Conservation (phyloP, 2,797 vertebrate species). For the Prionace glauca region DNA sequence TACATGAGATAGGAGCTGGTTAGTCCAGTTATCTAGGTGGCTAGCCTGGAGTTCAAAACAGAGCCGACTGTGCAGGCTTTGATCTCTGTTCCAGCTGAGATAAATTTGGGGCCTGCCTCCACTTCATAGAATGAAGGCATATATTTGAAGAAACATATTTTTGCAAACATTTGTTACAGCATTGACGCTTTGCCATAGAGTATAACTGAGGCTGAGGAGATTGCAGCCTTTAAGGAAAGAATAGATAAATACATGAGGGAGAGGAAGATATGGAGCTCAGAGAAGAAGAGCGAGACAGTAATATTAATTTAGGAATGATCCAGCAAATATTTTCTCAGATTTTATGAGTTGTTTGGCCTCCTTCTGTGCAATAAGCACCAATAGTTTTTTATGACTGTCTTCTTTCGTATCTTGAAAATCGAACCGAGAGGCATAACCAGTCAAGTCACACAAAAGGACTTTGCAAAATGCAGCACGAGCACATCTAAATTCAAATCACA, state of each 20-base stretch:
- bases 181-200: not conserved
- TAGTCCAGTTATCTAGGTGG: too few relatives aligned
- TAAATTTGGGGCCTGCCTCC: too few relatives aligned
- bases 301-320: not conserved
- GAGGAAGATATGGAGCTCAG: not conserved
- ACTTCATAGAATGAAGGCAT: not conserved
- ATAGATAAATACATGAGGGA: not conserved
- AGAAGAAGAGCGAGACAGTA: not conserved
- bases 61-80: too few relatives aligned
- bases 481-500: not conserved
- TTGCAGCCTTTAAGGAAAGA: not conserved
- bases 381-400: not conserved
- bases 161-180: not conserved
- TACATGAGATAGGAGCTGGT: too few relatives aligned
- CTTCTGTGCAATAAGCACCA: not conserved
- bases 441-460: not conserved
- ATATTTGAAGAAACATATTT: not conserved
- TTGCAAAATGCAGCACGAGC: not conserved
- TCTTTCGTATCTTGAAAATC: not conserved
- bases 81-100: too few relatives aligned
- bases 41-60: too few relatives aligned
- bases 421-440: not conserved
- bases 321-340: not conserved
- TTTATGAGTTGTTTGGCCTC: not conserved
- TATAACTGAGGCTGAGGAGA: slow-evolving; percentile 5